Base-by-base conservation (phyloP, 2,797 vertebrate genomes). In the Rhinoraja longicauda region DNA sequence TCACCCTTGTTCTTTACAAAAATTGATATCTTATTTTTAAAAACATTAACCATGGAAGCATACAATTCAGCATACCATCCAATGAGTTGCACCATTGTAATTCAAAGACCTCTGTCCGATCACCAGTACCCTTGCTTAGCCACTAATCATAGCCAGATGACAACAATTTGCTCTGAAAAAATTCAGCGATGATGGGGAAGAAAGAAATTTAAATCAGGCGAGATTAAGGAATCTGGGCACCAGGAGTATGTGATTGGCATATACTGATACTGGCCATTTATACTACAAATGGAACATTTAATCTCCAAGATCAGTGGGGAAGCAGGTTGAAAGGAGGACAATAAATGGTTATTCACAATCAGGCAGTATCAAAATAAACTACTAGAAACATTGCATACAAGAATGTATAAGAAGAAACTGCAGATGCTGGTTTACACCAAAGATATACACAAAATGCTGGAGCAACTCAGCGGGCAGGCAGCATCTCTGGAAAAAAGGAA, bases 11-110 rank as follows among this genome's bases (percentile, higher is more conserved):
- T 53, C 45, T 53, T 53, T 53, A 53, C 53, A 53, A 5, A 4
- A 53, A 53, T n/a, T 67, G 17, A 67, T 88, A 88, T 75, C 64
- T 92, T 36, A 45, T 29, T 53, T 75, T 92, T 88, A 45, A 91
- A 67, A 15, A 29, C 53, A 26, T 12, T 26, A 1, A 10, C 17
- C 32, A 26, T 45, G 3, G 39, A 21, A 6, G 15, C 39, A 73
- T 72, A 64, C 36, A 36, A 90, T 86, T 62, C 82, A 86, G 62
- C 53, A 64, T 2, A 24, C 8, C 7, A 13, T 32, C 29, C 82
- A 59, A 62, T 5, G 13, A 32, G 57, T n/a, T 64, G 62, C 59
- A 88, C 2, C 10, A 21, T 88, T 36, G 0, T 62, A 29, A 62
- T 32, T n/a, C 29, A 62, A 64, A 64, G 59, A 17, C 67, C 17